Evolutionary conservation across 2,113 vertebrate species (phyloP).

Genomic region (Ceratotherium simum): DNA sequence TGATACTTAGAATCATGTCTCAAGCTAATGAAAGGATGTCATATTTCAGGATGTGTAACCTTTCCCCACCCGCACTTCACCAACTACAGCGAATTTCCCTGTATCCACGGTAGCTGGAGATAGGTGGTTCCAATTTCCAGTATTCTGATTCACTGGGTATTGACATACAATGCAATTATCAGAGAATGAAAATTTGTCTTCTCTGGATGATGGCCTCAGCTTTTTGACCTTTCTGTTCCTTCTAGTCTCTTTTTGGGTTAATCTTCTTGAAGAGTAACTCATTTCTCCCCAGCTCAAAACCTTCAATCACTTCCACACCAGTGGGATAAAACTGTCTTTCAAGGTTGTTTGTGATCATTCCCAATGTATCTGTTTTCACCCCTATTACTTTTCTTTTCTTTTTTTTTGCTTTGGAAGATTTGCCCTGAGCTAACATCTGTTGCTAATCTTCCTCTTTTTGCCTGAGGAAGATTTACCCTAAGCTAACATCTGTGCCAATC

Average conservation of each 20-base stretch:
- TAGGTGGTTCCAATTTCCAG: constrained; percentile 50
- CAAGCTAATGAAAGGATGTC: constrained; percentile 53
- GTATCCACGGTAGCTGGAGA: constrained; percentile 1
- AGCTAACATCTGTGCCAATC: no score
- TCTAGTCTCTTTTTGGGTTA: neutral
- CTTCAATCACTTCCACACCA: neutral
- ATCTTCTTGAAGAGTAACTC: constrained; percentile 19
- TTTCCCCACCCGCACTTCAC: constrained; percentile 43
- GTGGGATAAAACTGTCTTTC: neutral
- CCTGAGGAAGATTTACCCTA: no score
- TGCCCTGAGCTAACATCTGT: no score
- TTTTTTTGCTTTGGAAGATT: no score
- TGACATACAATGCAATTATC: constrained; percentile 1
- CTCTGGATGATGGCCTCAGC: neutral
- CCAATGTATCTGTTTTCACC: neutral
- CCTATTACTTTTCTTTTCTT: neutral
- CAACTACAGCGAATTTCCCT: constrained; percentile 54
- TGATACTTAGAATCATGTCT: constrained; percentile 57
- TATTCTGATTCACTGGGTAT: constrained; percentile 44
- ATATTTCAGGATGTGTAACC: constrained; percentile 62
- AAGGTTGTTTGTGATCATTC: neutral
- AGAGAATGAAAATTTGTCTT: neutral
- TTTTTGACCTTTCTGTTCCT: neutral
- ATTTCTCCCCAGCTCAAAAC: neutral
- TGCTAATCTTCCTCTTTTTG: no score